Evolutionary conservation across 2,113 vertebrate species (phyloP).

Genomic region (Lasiurus borealis): DNA sequence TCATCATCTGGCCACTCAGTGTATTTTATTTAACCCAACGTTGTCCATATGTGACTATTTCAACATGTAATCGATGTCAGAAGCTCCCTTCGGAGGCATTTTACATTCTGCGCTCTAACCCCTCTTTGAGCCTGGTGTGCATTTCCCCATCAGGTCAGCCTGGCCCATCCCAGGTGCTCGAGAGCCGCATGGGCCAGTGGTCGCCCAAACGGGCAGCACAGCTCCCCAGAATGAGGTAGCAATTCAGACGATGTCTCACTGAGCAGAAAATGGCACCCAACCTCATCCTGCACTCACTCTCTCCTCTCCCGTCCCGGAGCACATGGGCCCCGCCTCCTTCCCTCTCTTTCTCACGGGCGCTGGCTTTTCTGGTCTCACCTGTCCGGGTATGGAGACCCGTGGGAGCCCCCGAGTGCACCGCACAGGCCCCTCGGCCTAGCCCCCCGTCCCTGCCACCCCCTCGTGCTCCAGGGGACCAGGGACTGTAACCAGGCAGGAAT

Average conservation of each 20-base stretch:
- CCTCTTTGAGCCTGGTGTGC: neutral
- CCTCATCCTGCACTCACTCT: neutral
- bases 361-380: neutral
- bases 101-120: accelerated
- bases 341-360: neutral
- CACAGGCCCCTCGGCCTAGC: neutral
- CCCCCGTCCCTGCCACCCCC: neutral
- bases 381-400: neutral
- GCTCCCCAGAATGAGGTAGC: neutral
- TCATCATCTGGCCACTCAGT: too few relatives aligned
- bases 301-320: neutral
- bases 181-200: neutral
- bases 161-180: neutral
- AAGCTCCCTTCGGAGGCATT: accelerated
- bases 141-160: accelerated
- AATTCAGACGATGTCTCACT: neutral
- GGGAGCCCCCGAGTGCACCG: neutral
- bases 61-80: neutral
- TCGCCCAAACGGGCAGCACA: neutral
- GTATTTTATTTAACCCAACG: neutral
- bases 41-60: neutral
- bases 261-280: neutral
- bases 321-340: neutral
- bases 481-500: conserved; percentile 76
- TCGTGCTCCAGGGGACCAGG: conserved; percentile 66